Evolutionary conservation across 2,113 vertebrate genomes (phyloP), one percentile per base, ranked within the genome.

Genomic region (Xenopus laevis): DNA sequence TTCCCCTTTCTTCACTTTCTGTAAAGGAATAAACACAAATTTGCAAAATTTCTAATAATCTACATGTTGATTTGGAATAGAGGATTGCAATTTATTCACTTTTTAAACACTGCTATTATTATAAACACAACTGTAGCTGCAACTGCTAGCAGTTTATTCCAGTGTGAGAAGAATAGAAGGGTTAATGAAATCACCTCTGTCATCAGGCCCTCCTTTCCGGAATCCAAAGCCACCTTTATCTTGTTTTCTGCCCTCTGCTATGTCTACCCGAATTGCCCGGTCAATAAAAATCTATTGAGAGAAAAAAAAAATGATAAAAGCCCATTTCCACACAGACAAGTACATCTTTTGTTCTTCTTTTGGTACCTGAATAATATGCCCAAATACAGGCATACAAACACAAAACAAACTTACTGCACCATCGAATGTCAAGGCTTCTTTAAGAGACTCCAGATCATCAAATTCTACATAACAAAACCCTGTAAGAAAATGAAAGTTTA

Each of bases 401-500:
- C 20, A 50, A 52, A 64, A 46, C 40, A 74, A 81, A 98, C 97
- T 98, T 86, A 99, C 97, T 71, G 97, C 97, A 30, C 96, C 95
- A 67, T 99, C 97, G 0, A 94, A 99, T 0, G 94, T 93, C 90
- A 99, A 87, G 65, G 97, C 97, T 91, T 98, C 97, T 89, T 98
- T 98, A 83, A 99, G 91, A 62, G 97, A 98, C 21, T 98, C 96
- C 90, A 98, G 85, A 65, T 99, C 97, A 47, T 99, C 95, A 66
- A 99, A 99, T 87, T 99, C 97, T 81, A 99, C 97, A 71, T 99
- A 99, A 94, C 97, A 99, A 89, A 99, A 99, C 72, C 97, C 97
- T 99, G 84, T 0, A 84, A 81, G n/a, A 78, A 65, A 82, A 80
- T 80, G 6, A 21, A 30, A 10, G 46, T 23, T 17, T 71, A 3